Percentiles rank a stretch among this genome's conserved stretches.
Evolutionary conservation across 2,113 vertebrate species (phyloP).

Genomic region (Galbula dea): DNA sequence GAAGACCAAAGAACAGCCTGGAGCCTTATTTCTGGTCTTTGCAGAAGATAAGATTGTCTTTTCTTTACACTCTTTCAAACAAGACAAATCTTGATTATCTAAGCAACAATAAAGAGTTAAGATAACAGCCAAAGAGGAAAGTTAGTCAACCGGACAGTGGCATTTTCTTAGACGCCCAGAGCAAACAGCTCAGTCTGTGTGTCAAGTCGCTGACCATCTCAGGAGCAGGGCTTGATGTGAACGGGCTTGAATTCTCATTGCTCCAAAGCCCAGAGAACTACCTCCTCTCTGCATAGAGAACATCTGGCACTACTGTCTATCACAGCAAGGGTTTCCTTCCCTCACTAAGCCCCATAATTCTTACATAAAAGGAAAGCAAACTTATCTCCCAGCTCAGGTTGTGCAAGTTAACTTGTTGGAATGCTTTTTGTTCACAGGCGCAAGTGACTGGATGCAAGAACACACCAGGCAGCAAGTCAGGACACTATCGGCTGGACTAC

Average conservation of each 20-base stretch:
- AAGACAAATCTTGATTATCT: neutral
- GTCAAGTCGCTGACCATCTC: fast-evolving
- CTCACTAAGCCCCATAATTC: neutral
- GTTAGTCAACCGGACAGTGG: neutral
- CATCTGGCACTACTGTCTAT: neutral
- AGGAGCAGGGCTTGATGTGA: fast-evolving
- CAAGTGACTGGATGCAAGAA: fast-evolving
- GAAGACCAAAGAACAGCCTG: neutral
- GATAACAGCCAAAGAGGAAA: neutral
- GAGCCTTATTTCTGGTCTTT: neutral
- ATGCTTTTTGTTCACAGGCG: fast-evolving
- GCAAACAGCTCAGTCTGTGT: neutral
- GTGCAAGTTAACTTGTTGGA: fast-evolving
- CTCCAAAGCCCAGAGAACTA: neutral
- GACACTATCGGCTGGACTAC: neutral
- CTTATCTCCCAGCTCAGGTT: fast-evolving
- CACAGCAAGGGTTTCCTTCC: neutral
- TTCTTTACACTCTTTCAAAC: neutral
- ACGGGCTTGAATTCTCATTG: neutral
- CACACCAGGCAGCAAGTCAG: neutral
- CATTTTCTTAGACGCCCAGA: neutral
- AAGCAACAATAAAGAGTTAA: neutral
- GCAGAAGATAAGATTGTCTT: neutral
- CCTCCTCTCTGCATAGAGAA: neutral
- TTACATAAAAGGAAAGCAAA: neutral